Conservation (phyloP, 2,888 invertebrate species). For the Ypsolopha sequella region DNA sequence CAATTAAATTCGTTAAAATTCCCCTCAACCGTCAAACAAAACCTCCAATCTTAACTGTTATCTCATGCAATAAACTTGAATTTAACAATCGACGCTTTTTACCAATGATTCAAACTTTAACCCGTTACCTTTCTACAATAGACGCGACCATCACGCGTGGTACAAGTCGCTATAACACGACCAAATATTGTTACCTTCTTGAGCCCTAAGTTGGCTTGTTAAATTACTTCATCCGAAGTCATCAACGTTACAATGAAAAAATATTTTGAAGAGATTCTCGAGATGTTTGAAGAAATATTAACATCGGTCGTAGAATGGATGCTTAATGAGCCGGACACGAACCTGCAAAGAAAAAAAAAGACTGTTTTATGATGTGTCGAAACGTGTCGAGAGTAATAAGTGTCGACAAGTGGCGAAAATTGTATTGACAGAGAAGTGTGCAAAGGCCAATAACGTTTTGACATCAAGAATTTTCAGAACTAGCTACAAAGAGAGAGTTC, state of each 20-base stretch:
- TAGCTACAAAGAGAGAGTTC: neutral
- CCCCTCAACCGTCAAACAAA: conserved; percentile 14
- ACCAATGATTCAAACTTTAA: conserved; percentile 10
- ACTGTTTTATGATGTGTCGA: conserved; percentile 5
- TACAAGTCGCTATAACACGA: conserved; percentile 10
- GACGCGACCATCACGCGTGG: conserved; percentile 23
- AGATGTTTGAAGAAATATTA: neutral
- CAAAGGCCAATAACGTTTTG: neutral
- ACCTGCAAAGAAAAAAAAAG: conserved; percentile 1
- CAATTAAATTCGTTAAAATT: conserved; percentile 43
- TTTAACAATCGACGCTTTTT: conserved; percentile 20
- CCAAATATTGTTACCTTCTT: neutral
- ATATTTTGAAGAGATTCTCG: conserved; percentile 2
- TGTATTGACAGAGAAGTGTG: conserved; percentile 5
- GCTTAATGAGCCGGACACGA: conserved; percentile 5
- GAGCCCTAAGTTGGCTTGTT: too few species aligned
- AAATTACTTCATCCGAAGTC: neutral
- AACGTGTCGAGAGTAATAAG: neutral
- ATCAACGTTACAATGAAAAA: neutral
- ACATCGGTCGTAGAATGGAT: neutral
- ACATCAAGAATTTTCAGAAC: neutral
- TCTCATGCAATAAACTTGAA: conserved; percentile 58
- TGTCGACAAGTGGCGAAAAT: conserved; percentile 1
- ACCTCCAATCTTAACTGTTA: conserved; percentile 6
- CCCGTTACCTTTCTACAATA: conserved; percentile 20